Conservation (phyloP, 2,888 invertebrate species). For the Ypsolopha sequella region DNA sequence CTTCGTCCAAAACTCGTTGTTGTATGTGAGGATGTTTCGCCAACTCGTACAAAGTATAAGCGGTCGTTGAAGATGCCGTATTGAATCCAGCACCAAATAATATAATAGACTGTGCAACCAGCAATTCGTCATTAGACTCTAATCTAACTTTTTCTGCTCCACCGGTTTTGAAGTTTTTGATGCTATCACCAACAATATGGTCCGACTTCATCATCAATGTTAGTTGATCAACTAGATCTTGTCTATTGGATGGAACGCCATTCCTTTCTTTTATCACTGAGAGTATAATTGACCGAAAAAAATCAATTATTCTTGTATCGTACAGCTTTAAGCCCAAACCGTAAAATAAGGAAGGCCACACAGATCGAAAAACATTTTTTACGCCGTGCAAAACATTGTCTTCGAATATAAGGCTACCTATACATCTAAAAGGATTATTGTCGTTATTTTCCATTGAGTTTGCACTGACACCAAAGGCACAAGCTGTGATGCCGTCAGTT, state of each 20-base stretch:
- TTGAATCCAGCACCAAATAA: slow-evolving; percentile 68
- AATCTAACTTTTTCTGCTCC: slow-evolving; percentile 18
- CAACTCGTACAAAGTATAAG: slow-evolving; percentile 56
- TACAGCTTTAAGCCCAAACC: slow-evolving; percentile 18
- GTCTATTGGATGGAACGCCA: slow-evolving; percentile 8
- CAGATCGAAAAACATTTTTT: slow-evolving; percentile 13
- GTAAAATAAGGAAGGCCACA: slow-evolving; percentile 28
- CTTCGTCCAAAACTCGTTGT: slow-evolving; percentile 40
- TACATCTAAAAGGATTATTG: slow-evolving; percentile 20
- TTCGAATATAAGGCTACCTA: slow-evolving; percentile 18
- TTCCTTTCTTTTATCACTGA: slow-evolving; percentile 6
- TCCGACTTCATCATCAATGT: slow-evolving; percentile 9
- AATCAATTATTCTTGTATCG: slow-evolving; percentile 16
- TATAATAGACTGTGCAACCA: slow-evolving; percentile 62
- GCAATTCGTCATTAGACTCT: slow-evolving; percentile 41
- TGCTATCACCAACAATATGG: slow-evolving; percentile 11
- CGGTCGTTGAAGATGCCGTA: slow-evolving; percentile 57
- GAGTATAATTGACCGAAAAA: slow-evolving; percentile 14
- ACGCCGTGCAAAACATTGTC: slow-evolving; percentile 12
- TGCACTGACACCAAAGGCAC: slow-evolving; percentile 25
- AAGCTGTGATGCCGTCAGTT: slow-evolving; percentile 23
- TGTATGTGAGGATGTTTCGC: slow-evolving; percentile 52
- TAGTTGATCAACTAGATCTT: slow-evolving; percentile 15
- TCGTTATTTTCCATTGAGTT: slow-evolving; percentile 18
- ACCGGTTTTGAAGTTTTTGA: slow-evolving; percentile 9